Conservation (phyloP, 2,888 invertebrate species). For the Polylopha cassiicola region DNA sequence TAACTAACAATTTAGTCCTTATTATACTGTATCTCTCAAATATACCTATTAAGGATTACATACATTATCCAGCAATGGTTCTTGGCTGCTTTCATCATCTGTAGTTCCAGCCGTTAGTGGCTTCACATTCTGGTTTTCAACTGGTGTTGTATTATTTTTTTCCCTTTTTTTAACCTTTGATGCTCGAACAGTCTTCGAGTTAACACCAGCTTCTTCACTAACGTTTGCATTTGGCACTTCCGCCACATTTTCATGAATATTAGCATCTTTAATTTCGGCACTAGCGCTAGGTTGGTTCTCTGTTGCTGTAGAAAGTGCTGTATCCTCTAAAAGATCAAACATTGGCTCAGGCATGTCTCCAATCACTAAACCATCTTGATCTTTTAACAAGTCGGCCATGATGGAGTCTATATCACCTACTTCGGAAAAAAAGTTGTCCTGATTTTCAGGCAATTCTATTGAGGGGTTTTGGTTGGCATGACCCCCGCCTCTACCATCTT, state of each 20-base stretch:
- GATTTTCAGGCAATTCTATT: neutral
- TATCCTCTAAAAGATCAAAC: slow-evolving; percentile 13
- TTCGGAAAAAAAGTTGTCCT: neutral
- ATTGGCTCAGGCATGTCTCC: slow-evolving; percentile 11
- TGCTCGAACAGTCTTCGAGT: slow-evolving; percentile 9
- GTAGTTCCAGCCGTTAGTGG: slow-evolving; percentile 22
- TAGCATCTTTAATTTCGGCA: slow-evolving; percentile 1
- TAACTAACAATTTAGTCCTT: no score
- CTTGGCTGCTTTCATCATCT: slow-evolving; percentile 48
- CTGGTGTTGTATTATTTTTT: neutral
- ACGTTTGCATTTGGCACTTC: no score
- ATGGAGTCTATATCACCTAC: no score
- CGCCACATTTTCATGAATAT: no score
- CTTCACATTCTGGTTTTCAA: slow-evolving; percentile 9
- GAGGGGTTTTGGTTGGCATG: neutral
- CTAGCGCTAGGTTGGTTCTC: neutral
- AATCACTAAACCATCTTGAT: slow-evolving; percentile 1
- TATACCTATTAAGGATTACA: slow-evolving; percentile 13
- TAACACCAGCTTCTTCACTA: no score
- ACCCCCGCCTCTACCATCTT: no score
- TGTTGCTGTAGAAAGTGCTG: slow-evolving; percentile 3
- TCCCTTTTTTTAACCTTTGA: slow-evolving; percentile 7
- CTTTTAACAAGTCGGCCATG: no score
- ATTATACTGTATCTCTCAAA: no score
- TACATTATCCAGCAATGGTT: slow-evolving; percentile 29